Evolutionary conservation across 2,888 invertebrate genomes (phyloP), one percentile per base, ranked within the genome.

Genomic region (Corbicula japonica): DNA sequence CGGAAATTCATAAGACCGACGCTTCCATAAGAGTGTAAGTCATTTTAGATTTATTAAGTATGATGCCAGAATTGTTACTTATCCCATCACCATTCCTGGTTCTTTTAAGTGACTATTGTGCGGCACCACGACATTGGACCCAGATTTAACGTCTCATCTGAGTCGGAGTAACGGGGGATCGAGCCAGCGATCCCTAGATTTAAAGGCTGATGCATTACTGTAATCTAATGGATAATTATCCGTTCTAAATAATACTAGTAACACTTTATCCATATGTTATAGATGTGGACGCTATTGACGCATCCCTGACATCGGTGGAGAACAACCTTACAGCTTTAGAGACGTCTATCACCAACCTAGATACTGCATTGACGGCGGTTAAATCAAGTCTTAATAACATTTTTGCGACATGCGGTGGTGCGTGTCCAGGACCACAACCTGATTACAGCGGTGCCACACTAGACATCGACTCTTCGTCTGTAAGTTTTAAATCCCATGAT

Each of bases 281-380:
- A 81, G 82, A 68, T 52, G 26, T 82, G 26, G 58, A 54, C 8
- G n/a, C 28, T 3, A 76, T 70, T 5, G 73, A 73, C n/a, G 66
- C 46, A 1, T 50, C 68, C 10, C 41, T 83, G 23, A 28, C 76
- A 12, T 70, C 65, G 10, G 54, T 83, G 3, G 79, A 83, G 30
- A 56, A 38, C 6, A 76, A 69, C 18, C 18, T 30, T 1, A 52
- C 56, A 6, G 62, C 23, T 6, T 61, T 83, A 18, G 38, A 70
- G 1, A 83, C 54, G 0, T 56, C 78, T 0, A n/a, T 83, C 12
- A 62, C 46, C 4, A 41, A 63, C 0, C 41, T 83, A 15, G 32
- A 68, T 3, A 68, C 66, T 5, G 60, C 79, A 5, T 30, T 83
- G 4, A 50, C 15, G 21, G 34, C 34, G 21, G 62, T 69, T 10